Base-by-base conservation (phyloP, 2,888 invertebrate species). In the Diogma glabrata region DNA sequence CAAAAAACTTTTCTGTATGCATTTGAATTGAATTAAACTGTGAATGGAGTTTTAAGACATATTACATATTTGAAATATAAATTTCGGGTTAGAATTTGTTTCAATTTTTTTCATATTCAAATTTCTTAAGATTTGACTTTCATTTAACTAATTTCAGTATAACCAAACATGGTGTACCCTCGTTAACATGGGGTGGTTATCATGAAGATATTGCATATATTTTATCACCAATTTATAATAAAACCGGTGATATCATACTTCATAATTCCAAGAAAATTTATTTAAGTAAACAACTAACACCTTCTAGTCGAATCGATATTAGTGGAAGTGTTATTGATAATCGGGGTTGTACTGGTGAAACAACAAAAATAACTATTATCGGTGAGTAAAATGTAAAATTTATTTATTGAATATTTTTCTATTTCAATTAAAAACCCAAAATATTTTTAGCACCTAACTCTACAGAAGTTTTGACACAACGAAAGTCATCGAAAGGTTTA, bases 171-270 rank as follows among this genome's bases (percentile, higher is more conserved):
- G n/a, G 16, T 3, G 22, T 43, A 55, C 67, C 66, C 1, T 62
- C 61, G 1, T 54, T 67, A 8, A 56, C 63, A 3, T 68, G 67
- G 67, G 67, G 67, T 9, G 68, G 67, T 1, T 58, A 59, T n/a
- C 51, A 61, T 1, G 60, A 56, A 49, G 59, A 60, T 22, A 56
- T 67, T 3, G 54, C 58, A 14, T 61, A 60, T 30, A 56, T 56
- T 24, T 47, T 57, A 4, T 62, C 60, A 51, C 58, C 59, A n/a
- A 47, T 67, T 3, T 28, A 52, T 19, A 38, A 10, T 7, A 33
- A 28, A 6, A 23, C 24, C 7, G 26, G 23, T 23, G 40, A 19
- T 40, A 50, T 30, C 3, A 14, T 23, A 16, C 45, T 43, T 14
- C 12, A 24, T 8, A 40, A 24, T 28, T 40, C 23, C 12, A 24